Evolutionary conservation across 2,888 invertebrate species (phyloP).

Genomic region (Hoplodrina ambigua): DNA sequence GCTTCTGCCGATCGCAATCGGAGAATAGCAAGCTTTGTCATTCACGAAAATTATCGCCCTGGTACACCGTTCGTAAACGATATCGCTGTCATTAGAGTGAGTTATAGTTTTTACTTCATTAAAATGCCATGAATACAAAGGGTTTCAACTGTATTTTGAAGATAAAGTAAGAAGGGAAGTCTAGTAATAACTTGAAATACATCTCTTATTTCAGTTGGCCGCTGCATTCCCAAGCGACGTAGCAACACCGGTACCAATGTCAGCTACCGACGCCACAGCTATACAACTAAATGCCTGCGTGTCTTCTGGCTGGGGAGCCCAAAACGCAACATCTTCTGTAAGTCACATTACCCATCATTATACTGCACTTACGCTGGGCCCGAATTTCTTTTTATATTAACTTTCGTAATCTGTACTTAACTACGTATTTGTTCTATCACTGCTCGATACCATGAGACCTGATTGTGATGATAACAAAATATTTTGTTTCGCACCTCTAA

Average conservation of each 20-base stretch:
- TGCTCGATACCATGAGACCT: no score
- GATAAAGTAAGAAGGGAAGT: no score
- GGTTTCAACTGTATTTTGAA: no score
- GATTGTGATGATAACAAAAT: no score
- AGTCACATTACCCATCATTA: constrained; percentile 2
- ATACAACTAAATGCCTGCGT: neutral
- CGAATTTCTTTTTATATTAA: no score
- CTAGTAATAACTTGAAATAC: neutral
- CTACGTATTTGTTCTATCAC: no score
- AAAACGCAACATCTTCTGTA: constrained; percentile 13
- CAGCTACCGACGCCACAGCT: neutral
- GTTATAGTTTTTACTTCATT: constrained; percentile 38
- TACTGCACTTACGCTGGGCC: neutral
- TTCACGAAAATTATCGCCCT: constrained; percentile 59
- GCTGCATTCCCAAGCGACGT: neutral
- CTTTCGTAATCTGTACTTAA: no score
- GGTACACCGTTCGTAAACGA: constrained; percentile 60
- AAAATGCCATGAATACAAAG: no score
- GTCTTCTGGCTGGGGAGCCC: constrained; percentile 26
- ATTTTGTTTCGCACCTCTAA: no score
- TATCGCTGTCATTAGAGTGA: constrained; percentile 70
- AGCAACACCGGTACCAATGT: neutral
- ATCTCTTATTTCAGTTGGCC: constrained; percentile 10
- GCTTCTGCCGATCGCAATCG: constrained; percentile 52
- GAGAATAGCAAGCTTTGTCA: constrained; percentile 58